These are phyloP conservation scores for Siniperca chuatsi DNA, from an alignment of 2,113 vertebrate species.

Conservation along the genomic window DNA sequence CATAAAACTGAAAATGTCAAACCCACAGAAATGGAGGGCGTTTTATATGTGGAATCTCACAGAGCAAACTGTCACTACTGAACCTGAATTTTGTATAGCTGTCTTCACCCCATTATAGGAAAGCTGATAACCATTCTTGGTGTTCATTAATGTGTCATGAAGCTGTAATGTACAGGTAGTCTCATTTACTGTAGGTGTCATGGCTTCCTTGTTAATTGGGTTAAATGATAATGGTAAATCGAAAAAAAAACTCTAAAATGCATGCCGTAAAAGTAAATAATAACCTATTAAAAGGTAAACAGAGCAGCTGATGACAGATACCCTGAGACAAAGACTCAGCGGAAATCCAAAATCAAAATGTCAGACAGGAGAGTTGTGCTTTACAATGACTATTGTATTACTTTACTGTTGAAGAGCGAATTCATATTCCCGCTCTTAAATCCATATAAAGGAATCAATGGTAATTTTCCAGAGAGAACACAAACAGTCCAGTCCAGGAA, in stretches of 20 bases:
- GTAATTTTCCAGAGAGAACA: conserved; percentile 61
- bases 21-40: background rate
- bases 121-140: background rate
- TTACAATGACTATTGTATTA: conserved; percentile 37
- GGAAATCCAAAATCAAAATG: conserved; percentile 31
- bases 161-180: background rate
- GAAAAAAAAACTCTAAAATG: conserved; percentile 13
- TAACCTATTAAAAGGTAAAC: conserved; percentile 11
- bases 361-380: conserved; percentile 18
- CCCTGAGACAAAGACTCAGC: background rate
- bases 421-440: conserved; percentile 44
- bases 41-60: background rate
- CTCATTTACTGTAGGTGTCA: background rate
- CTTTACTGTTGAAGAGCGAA: conserved; percentile 5
- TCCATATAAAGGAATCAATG: conserved; percentile 48
- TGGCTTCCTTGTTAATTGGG: background rate
- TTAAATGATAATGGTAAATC: background rate
- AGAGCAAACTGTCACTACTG: background rate
- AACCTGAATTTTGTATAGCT: background rate
- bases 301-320: conserved; percentile 1
- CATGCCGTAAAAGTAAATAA: background rate
- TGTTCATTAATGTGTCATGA: background rate
- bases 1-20: background rate
- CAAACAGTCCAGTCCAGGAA: conserved; percentile 42
- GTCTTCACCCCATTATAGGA: background rate